A percentile compares a stretch with the other conserved stretches of the same genome.
Conservation (phyloP, 2,797 vertebrate species). For the Triplophysa bombifrons region DNA sequence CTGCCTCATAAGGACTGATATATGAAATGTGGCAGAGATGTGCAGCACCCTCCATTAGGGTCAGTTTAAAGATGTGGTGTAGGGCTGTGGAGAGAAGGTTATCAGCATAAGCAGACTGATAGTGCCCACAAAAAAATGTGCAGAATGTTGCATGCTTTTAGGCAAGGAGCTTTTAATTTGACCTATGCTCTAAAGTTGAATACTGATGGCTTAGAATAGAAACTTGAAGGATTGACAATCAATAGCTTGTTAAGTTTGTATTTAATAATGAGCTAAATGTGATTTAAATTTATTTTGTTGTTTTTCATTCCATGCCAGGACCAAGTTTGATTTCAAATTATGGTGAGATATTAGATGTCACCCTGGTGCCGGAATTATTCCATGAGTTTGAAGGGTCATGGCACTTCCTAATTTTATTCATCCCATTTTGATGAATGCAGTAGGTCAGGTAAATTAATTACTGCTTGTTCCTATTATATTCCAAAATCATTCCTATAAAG, state of each 20-base stretch:
- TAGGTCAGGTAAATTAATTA: not conserved
- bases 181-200: not conserved
- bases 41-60: conserved; percentile 61
- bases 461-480: not conserved
- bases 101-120: conserved; percentile 54
- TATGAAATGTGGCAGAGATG: conserved; percentile 64
- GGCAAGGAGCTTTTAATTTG: not conserved
- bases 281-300: not conserved
- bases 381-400: conserved; percentile 29
- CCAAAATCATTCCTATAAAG: not conserved
- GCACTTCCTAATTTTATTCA: conserved; percentile 36
- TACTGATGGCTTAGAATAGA: not conserved
- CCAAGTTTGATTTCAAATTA: conserved; percentile 4
- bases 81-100: conserved; percentile 56
- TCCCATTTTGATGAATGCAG: not conserved
- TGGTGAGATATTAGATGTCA: not conserved
- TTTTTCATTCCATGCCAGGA: not conserved
- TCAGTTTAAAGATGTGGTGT: conserved; percentile 56
- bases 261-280: not conserved
- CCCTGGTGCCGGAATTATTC: conserved; percentile 20
- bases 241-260: not conserved
- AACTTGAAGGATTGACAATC: not conserved
- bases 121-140: not conserved
- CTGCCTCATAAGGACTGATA: conserved; percentile 66
- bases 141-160: conserved; percentile 4